phyloP scores from a whole-genome alignment of 1,140 invertebrate genomes.

The Radopholus similis region DNA sequence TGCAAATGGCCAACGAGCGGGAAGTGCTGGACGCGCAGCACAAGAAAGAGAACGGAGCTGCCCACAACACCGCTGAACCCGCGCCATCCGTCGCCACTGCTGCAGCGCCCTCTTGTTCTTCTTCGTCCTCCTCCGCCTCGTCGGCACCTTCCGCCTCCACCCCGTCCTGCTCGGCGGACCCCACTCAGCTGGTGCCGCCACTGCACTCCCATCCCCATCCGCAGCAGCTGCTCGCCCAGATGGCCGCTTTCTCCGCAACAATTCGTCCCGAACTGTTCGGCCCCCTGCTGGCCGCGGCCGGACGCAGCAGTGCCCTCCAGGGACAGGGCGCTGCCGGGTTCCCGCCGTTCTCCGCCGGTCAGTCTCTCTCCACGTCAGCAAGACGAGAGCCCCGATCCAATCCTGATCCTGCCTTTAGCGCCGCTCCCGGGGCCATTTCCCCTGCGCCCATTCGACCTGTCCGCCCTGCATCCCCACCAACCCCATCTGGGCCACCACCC shows the following conservation, averaged over 20 bases:
- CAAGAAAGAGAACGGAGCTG: neutral
- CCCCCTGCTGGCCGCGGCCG: neutral
- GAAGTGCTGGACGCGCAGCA: neutral
- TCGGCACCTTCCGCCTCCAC: neutral
- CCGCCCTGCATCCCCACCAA: neutral
- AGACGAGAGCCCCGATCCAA: no score
- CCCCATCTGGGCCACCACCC: neutral
- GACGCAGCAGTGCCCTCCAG: no score
- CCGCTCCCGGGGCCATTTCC: neutral
- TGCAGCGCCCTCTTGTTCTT: neutral
- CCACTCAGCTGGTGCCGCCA: neutral
- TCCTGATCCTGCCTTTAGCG: neutral
- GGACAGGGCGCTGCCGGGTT: neutral
- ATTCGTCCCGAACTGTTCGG: constrained; percentile 1
- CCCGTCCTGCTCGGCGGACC: neutral
- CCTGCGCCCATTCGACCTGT: neutral
- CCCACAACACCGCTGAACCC: neutral
- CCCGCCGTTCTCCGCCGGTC: neutral
- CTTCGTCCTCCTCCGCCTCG: neutral
- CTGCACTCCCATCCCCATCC: neutral
- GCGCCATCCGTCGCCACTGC: neutral
- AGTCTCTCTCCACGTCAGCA: neutral
- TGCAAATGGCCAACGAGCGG: no score
- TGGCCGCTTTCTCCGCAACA: neutral
- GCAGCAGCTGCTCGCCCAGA: neutral